phyloP scores from a whole-genome alignment of 30 jellyfish, hydroid and myxozoan species.

The Aurelia sp. region DNA sequence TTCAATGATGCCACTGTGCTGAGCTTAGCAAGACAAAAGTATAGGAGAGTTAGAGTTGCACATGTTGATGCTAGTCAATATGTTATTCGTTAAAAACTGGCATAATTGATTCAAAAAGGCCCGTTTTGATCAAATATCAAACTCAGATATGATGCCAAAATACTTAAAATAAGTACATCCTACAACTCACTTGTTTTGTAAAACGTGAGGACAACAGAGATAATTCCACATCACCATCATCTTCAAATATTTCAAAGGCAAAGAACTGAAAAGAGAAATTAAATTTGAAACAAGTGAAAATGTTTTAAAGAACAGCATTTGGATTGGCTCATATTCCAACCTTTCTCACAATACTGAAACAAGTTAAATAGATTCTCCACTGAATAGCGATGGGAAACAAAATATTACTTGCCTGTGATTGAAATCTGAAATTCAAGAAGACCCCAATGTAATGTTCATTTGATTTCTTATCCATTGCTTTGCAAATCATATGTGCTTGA shows the following conservation, averaged over 20 bases:
- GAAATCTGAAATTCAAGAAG: constrained; percentile 48
- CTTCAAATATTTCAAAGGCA: constrained; percentile 69
- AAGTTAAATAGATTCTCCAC: neutral
- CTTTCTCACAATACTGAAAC: neutral
- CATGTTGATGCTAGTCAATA: too few relatives aligned
- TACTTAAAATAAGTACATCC: neutral
- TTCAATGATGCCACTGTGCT: too few relatives aligned
- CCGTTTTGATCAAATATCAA: too few relatives aligned
- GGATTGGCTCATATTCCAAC: neutral
- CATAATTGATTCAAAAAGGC: neutral
- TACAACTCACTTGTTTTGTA: constrained; percentile 62
- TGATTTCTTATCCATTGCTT: constrained; percentile 22
- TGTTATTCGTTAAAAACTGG: neutral
- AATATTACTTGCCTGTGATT: constrained; percentile 51
- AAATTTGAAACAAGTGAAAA: neutral
- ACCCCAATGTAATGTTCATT: constrained; percentile 39
- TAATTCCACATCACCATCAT: constrained; percentile 62
- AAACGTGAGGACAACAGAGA: constrained; percentile 76
- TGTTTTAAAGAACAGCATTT: neutral
- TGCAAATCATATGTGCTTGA: constrained; percentile 48
- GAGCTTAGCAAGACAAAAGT: too few relatives aligned
- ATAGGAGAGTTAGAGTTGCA: too few relatives aligned
- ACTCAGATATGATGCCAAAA: neutral
- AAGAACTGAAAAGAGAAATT: constrained; percentile 47
- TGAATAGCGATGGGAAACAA: neutral